phyloP scores from a whole-genome alignment of 1,140 invertebrate genomes.

The Bombus vancouverensis region DNA sequence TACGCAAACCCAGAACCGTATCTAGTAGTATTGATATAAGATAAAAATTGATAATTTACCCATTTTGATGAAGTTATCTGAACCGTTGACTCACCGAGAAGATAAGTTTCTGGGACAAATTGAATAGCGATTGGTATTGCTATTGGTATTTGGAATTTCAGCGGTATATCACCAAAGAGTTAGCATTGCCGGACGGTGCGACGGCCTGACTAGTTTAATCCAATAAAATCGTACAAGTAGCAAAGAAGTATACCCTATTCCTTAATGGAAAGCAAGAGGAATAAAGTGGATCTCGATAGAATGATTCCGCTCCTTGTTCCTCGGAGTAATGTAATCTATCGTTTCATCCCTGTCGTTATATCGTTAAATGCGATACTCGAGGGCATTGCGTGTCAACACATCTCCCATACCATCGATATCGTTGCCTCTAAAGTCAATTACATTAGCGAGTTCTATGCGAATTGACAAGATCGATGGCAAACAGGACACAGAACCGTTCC shows the following conservation, averaged over 20 bases:
- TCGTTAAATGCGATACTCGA: conserved; percentile 38
- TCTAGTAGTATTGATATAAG: background rate
- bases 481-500: background rate
- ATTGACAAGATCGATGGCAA: conserved; percentile 44
- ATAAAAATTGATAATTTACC: background rate
- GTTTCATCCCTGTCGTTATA: background rate
- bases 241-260: conserved; percentile 35
- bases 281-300: background rate
- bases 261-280: conserved; percentile 31
- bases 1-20: background rate
- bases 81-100: background rate
- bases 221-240: conserved; percentile 32
- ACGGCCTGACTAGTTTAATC: background rate
- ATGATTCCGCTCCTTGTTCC: conserved; percentile 1
- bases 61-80: background rate
- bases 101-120: conserved; percentile 21
- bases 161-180: background rate
- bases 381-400: conserved; percentile 49
- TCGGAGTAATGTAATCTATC: background rate
- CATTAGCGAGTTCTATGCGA: conserved; percentile 36
- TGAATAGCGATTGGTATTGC: background rate
- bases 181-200: background rate
- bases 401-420: conserved; percentile 3
- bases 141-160: conserved; percentile 24
- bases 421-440: conserved; percentile 47